Conservation (phyloP, 2,888 invertebrate species). For the Tuberolachnus salignus region DNA sequence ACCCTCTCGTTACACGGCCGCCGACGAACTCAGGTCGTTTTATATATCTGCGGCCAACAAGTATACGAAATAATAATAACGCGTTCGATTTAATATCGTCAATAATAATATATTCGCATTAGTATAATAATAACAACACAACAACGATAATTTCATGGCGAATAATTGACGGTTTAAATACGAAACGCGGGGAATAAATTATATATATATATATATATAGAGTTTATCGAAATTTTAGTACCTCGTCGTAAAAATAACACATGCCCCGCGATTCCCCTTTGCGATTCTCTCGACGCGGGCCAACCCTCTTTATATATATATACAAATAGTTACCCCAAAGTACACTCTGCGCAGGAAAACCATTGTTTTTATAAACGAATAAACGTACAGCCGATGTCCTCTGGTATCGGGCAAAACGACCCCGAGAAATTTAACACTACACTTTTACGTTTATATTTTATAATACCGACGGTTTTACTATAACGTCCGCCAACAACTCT, state of each 20-base stretch:
- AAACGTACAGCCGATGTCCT: constrained; percentile 7
- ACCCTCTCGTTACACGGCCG: too few relatives aligned
- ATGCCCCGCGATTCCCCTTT: background rate
- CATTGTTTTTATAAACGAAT: constrained; percentile 50
- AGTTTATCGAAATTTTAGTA: constrained; percentile 15
- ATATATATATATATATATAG: too few relatives aligned
- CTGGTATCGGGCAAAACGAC: too few relatives aligned
- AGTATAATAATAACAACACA: too few relatives aligned
- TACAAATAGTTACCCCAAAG: constrained; percentile 15
- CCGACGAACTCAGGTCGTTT: too few relatives aligned
- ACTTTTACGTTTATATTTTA: constrained; percentile 18
- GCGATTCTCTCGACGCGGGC: background rate
- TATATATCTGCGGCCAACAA: too few relatives aligned
- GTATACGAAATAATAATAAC: background rate
- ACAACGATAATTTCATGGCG: too few relatives aligned
- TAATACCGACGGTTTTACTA: too few relatives aligned
- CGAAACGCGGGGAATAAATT: constrained; percentile 1
- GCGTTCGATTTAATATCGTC: background rate
- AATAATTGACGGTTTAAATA: background rate
- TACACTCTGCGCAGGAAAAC: constrained; percentile 17
- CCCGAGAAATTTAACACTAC: constrained; percentile 18
- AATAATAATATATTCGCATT: too few relatives aligned
- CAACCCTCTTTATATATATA: constrained; percentile 17
- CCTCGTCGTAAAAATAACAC: constrained; percentile 11
- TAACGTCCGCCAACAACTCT: too few relatives aligned